These are phyloP conservation scores for Calameuta pallipes DNA, from an alignment of 2,888 invertebrate species.

Conservation along the genomic window DNA sequence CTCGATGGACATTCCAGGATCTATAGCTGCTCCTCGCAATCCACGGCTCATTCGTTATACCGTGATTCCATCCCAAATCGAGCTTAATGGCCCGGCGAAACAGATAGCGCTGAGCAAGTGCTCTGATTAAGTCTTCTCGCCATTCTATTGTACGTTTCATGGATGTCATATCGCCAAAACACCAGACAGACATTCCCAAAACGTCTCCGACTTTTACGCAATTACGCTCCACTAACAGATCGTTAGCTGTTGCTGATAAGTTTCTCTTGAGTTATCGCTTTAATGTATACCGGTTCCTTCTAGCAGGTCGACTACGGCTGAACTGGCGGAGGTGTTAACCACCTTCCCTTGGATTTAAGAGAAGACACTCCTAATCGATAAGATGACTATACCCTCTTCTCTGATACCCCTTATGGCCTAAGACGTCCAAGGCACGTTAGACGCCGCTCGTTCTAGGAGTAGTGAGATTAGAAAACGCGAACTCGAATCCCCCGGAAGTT, in stretches of 20 bases:
- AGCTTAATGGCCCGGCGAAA: conserved; percentile 35
- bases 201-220: conserved; percentile 23
- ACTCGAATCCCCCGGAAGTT: too few relatives aligned
- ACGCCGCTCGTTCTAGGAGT: too few relatives aligned
- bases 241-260: not conserved
- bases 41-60: conserved; percentile 31
- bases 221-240: conserved; percentile 23
- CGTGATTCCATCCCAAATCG: conserved; percentile 30
- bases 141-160: not conserved
- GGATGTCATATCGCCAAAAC: not conserved
- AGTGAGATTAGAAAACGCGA: too few relatives aligned
- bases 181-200: not conserved
- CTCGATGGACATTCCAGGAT: not conserved
- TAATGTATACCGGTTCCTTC: not conserved
- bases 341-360: not conserved
- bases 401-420: too few relatives aligned
- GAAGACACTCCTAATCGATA: conserved; percentile 3
- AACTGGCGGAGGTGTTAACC: conserved; percentile 6
- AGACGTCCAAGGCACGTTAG: too few relatives aligned
- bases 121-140: conserved; percentile 33
- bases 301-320: not conserved
- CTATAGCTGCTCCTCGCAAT: not conserved
- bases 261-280: not conserved
- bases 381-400: too few relatives aligned
- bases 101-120: conserved; percentile 39